phyloP scores from a whole-genome alignment of 1,140 invertebrate genomes.

The Aphidius ervi region DNA sequence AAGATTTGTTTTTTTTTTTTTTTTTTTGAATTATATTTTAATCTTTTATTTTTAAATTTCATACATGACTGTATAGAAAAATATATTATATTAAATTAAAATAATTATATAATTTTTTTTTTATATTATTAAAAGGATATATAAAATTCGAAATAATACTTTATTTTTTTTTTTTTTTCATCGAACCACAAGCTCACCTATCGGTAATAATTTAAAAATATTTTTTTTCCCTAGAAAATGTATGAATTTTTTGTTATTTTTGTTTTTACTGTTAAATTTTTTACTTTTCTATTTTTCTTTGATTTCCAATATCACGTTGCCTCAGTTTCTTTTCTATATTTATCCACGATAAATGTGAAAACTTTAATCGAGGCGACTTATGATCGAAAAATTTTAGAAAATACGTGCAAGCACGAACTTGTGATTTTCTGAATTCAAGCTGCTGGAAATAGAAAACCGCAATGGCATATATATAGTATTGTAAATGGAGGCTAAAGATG shows the following conservation, averaged over 20 bases:
- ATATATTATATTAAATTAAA: no score
- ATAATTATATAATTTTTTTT: no score
- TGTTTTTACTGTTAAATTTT: background rate
- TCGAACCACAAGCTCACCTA: no score
- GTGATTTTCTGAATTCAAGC: conserved; percentile 20
- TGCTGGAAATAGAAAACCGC: conserved; percentile 17
- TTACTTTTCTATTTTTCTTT: background rate
- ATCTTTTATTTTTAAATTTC: no score
- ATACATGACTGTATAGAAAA: no score
- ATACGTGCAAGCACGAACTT: conserved; percentile 18
- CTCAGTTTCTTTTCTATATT: background rate
- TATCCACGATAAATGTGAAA: background rate
- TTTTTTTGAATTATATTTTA: background rate
- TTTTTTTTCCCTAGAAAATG: no score
- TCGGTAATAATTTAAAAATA: no score
- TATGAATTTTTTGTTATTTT: no score
- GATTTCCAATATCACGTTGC: background rate
- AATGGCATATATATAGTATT: conserved; percentile 1
- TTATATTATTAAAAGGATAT: no score
- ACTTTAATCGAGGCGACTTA: conserved; percentile 19
- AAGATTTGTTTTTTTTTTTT: background rate
- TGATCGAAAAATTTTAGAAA: conserved; percentile 17
- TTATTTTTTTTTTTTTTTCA: background rate
- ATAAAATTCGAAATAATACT: no score
- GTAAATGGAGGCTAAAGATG: conserved; percentile 2